Base-by-base conservation (phyloP, 1,140 invertebrate genomes). In the Sogatella furcifera region DNA sequence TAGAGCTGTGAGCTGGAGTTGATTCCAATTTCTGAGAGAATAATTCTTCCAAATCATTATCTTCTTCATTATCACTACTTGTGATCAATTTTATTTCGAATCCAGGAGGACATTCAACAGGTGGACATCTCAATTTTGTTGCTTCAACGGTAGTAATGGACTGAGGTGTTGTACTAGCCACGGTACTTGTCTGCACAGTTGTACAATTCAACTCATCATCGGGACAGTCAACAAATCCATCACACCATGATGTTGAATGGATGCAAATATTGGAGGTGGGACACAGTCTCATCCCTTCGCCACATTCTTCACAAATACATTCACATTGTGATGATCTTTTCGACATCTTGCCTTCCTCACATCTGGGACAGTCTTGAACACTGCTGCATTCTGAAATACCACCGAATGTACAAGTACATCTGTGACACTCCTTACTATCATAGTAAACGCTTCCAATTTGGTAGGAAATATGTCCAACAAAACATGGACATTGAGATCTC, bases 141-240 rank as follows among this genome's bases (percentile, higher is more conserved):
- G 34, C 1, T 38, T 38, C 34, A 1, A 38, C 34, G 11, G 34
- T 38, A 38, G 68, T 64, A 1, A 69, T 68, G 0, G 66, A 19
- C 17, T 52, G 8, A n/a, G 57, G 62, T 13, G 60, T 66, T 2
- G 68, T 63, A 54, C 64, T 54, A 4, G 52, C 53, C 3, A 60
- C 62, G 10, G 63, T 17, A 11, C 52, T 69, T 34, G 69, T 74
- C 3, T 38, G 9, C 34, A 38, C 9, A 10, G 75, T 74, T 42
- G 71, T 67, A 69, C 90, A 93, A 59, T 82, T 74, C 2, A 75
- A 71, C 73, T 95, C 91, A 73, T 95, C 91, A 72, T 92, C 88
- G 2, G 83, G 82, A 71, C 91, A 95, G 69, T 95, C 85, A 63
- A 83, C 77, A 0, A 91, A 73, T 0, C 89, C 89, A 70, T 95